phyloP scores from a whole-genome alignment of 92 coral and sea anemone species.

The Umimayanthus chanpuru region DNA sequence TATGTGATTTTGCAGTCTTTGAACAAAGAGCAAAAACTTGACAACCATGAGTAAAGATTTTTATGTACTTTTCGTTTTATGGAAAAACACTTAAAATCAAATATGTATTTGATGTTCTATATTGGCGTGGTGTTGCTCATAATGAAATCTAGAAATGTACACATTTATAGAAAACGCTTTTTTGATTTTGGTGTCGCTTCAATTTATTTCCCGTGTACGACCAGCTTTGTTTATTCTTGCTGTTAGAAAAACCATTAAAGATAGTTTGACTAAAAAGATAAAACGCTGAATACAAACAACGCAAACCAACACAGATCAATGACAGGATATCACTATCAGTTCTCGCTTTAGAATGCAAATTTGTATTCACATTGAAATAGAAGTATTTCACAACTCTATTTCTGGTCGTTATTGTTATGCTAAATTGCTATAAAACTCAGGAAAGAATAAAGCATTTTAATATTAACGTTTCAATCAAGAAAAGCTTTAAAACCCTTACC shows the following conservation, averaged over 20 bases:
- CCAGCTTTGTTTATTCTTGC: slow-evolving; percentile 3
- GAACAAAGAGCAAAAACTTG: not conserved
- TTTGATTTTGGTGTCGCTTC: too few relatives aligned
- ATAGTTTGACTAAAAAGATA: not conserved
- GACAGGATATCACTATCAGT: slow-evolving; percentile 15
- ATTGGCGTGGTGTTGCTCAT: not conserved
- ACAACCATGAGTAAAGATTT: not conserved
- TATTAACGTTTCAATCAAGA: not conserved
- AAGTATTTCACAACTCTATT: not conserved
- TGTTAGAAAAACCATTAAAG: not conserved
- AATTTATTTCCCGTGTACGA: not conserved
- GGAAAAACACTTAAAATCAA: not conserved
- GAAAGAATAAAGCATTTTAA: too few relatives aligned
- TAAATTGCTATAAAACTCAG: not conserved
- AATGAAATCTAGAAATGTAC: not conserved
- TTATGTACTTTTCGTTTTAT: not conserved
- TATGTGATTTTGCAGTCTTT: not conserved
- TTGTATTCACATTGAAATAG: not conserved
- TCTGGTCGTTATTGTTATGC: not conserved
- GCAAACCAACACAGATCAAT: not conserved
- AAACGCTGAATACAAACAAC: not conserved
- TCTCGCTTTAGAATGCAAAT: not conserved
- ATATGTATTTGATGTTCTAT: not conserved
- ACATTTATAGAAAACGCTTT: not conserved
- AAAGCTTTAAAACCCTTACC: not conserved